Conservation (phyloP, 2,113 vertebrate species). For the Phalacrocorax brasilianus region DNA sequence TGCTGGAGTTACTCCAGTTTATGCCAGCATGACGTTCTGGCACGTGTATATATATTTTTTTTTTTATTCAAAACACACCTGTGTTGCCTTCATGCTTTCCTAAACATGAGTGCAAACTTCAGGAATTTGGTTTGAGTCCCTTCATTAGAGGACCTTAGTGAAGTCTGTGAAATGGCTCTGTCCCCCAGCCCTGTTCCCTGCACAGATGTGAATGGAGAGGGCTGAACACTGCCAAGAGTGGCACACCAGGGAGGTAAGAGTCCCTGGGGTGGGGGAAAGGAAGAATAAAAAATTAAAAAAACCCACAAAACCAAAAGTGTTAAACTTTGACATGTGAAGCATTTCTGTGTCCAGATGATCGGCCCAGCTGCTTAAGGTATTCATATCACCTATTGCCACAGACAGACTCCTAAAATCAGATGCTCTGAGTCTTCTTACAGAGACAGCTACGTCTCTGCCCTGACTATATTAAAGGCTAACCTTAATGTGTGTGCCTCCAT, state of each 20-base stretch:
- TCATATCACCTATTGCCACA: constrained; percentile 17
- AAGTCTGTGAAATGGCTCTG: neutral
- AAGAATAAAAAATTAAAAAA: too few relatives aligned
- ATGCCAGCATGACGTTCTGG: neutral
- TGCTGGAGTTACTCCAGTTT: neutral
- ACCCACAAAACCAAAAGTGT: neutral
- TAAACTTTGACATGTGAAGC: constrained; percentile 34
- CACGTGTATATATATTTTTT: neutral
- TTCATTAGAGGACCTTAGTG: neutral
- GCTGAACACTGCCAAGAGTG: neutral
- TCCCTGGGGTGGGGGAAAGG: neutral
- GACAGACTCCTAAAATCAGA: neutral
- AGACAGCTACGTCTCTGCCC: neutral
- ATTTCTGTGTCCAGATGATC: constrained; percentile 25
- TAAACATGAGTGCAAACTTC: neutral
- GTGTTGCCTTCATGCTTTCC: neutral
- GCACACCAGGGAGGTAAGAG: neutral
- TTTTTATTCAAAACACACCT: neutral
- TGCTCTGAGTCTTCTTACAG: neutral
- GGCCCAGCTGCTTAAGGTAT: constrained; percentile 20
- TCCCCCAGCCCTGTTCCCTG: neutral
- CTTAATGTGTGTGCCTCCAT: neutral
- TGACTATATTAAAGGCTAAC: neutral
- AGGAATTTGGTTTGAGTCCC: neutral
- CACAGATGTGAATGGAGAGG: neutral